Base-by-base conservation (phyloP, 2,888 invertebrate species). In the Dicranocentrus wangi region DNA sequence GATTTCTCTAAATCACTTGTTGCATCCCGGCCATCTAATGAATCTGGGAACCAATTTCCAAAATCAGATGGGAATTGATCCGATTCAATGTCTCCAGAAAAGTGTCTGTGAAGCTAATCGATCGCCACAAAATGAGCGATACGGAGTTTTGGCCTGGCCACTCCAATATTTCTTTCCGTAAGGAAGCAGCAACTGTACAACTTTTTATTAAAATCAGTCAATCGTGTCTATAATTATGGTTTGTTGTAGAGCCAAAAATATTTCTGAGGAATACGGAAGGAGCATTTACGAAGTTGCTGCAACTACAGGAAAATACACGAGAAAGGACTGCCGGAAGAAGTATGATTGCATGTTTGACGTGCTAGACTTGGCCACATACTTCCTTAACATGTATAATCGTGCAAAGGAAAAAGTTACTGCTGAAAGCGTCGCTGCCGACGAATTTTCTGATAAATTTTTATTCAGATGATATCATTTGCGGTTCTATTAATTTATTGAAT, bases 341-440 rank as follows among this genome's bases (percentile, higher is more conserved):
- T 83, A 82, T 61, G 73, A 78, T 13, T 83, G 83, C 58, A 75
- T 83, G 65, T 83, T 83, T 76, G 82, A 82, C 32, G 77, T 83
- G 27, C 47, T 83, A 25, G 83, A 83, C 25, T 63, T 83, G n/a
- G 78, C 73, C 2, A 39, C 53, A 2, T 83, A 83, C 23, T 75
- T 55, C 21, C 28, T 83, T 28, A 70, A 78, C 10, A 63, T 66
- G 53, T 84, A 81, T 65, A 73, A 78, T 28, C 55, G 75, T 10
- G 15, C 73, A 15, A 61, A 66, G 13, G 60, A 8, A 25, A 65
- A 53, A 39, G 21, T 21, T 10, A 53, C 60, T 15, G 21, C 27
- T 21, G 53, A 65, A 51, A 55, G 13, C 2, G 10, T 17, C 1
- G 10, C 2, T 2, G n/a, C 15, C 13, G 17, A 65, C 10, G 27